phyloP scores from a whole-genome alignment of 2,888 invertebrate genomes.

The Eupithecia dodoneata region DNA sequence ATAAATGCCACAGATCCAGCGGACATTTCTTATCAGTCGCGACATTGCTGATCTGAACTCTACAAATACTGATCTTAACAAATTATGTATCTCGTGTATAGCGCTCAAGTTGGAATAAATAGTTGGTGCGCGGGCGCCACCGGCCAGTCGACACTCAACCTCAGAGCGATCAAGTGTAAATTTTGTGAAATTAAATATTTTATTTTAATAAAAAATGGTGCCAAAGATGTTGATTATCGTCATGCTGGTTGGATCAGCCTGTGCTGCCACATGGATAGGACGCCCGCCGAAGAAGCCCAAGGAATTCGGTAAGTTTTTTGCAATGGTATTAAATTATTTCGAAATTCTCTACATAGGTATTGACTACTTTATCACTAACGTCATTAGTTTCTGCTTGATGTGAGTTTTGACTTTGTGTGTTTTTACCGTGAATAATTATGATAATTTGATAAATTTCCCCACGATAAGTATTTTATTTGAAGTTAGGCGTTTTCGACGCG shows the following conservation, averaged over 20 bases:
- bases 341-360: not conserved
- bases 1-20: not conserved
- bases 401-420: not conserved
- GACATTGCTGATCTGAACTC: conserved; percentile 11
- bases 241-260: conserved; percentile 58
- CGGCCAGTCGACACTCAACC: conserved; percentile 60
- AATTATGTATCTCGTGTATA: conserved; percentile 57
- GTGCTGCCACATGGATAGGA: conserved; percentile 63
- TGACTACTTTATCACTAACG: not conserved
- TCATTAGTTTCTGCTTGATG: not conserved
- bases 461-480: too few species aligned
- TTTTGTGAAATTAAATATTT: conserved; percentile 26
- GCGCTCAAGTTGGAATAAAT: conserved; percentile 65
- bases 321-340: not conserved
- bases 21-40: not conserved
- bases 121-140: conserved; percentile 53
- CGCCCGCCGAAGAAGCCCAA: conserved; percentile 59
- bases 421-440: too few species aligned
- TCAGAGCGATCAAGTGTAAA: conserved; percentile 21
- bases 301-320: conserved; percentile 63
- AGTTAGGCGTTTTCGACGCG: too few species aligned
- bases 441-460: too few species aligned
- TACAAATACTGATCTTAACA: not conserved
- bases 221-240: conserved; percentile 61
- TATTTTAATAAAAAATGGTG: conserved; percentile 58